phyloP scores from a whole-genome alignment of 2,888 invertebrate genomes.

The Parasteatoda lunata region DNA sequence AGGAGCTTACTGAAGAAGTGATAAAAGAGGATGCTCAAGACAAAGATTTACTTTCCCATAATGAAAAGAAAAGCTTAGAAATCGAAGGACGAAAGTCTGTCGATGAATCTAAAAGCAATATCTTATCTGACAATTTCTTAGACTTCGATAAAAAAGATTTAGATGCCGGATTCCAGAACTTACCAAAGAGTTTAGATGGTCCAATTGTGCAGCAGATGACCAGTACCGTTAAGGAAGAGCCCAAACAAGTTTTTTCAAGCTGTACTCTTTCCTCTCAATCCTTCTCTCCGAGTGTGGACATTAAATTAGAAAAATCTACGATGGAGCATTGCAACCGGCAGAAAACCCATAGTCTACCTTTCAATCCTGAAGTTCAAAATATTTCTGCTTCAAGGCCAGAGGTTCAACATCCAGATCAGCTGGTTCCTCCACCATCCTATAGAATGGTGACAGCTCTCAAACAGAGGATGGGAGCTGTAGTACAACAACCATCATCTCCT shows the following conservation, averaged over 20 bases:
- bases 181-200: constrained; percentile 31
- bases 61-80: constrained; percentile 40
- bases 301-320: constrained; percentile 48
- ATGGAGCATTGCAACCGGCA: constrained; percentile 23
- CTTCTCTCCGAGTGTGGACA: constrained; percentile 40
- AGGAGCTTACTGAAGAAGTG: constrained; percentile 79
- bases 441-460: constrained; percentile 71
- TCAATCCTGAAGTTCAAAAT: constrained; percentile 15
- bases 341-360: constrained; percentile 23
- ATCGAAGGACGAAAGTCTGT: constrained; percentile 22
- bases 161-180: constrained; percentile 14
- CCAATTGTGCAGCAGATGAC: constrained; percentile 17
- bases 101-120: constrained; percentile 17
- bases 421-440: constrained; percentile 71
- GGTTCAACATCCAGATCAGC: constrained; percentile 69
- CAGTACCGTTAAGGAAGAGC: constrained; percentile 49
- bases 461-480: constrained; percentile 73
- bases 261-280: constrained; percentile 54
- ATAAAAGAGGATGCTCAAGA: constrained; percentile 49
- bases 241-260: constrained; percentile 61
- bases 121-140: constrained; percentile 39
- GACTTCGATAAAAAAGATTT: constrained; percentile 54
- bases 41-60: constrained; percentile 57
- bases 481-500: not conserved
- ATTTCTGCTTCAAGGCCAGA: constrained; percentile 9